Conservation (phyloP, 2,113 vertebrate species). For the Corydoras maculifer region DNA sequence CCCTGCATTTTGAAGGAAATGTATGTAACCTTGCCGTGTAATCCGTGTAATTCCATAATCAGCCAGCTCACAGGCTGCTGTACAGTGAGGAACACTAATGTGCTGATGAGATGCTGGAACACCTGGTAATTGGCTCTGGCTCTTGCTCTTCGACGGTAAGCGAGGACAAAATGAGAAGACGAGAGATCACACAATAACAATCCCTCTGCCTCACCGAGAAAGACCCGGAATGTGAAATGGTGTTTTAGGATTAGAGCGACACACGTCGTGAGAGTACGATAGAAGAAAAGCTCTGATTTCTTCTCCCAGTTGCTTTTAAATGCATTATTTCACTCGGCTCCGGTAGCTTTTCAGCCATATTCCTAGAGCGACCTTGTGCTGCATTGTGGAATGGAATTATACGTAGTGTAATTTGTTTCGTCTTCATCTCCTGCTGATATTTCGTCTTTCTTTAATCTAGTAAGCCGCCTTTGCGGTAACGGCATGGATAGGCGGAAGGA, state of each 20-base stretch:
- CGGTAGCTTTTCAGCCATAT: not conserved
- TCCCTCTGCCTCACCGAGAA: too few species aligned
- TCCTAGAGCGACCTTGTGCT: not conserved
- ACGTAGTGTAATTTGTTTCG: not conserved
- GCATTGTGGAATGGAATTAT: not conserved
- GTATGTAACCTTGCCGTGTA: constrained; percentile 7
- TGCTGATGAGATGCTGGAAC: constrained; percentile 14
- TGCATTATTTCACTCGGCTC: too few species aligned
- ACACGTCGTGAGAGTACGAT: too few species aligned
- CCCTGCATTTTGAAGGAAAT: not conserved
- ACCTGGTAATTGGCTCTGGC: not conserved
- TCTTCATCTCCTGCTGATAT: constrained; percentile 3
- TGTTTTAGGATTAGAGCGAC: too few species aligned
- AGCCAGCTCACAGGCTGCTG: not conserved
- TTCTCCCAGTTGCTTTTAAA: too few species aligned
- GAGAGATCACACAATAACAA: too few species aligned
- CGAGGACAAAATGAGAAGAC: too few species aligned
- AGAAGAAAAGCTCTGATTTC: too few species aligned
- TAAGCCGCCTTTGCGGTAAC: not conserved
- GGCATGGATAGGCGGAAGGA: not conserved
- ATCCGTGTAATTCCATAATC: not conserved
- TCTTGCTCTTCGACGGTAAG: too few species aligned
- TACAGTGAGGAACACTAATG: not conserved
- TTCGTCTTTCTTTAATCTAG: not conserved
- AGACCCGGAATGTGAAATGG: too few species aligned